Evolutionary conservation across 1,140 invertebrate species (phyloP).

Genomic region (Pomacea maculata): DNA sequence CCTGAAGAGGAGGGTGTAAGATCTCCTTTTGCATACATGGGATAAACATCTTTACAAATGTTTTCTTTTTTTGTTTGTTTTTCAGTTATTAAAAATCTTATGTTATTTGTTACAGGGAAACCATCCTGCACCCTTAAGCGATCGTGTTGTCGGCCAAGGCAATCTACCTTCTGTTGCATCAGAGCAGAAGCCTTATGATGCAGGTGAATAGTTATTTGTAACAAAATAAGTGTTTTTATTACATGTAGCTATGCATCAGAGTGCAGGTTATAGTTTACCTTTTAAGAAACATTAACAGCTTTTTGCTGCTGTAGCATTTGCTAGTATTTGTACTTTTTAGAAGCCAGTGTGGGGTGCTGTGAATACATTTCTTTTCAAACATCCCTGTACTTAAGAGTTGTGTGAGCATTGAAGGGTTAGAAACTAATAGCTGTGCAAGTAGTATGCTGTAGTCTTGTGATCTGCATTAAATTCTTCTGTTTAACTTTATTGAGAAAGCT

Average conservation of each 20-base stretch:
- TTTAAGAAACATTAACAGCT: neutral
- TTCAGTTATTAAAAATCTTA: neutral
- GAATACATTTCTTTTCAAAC: too few relatives aligned
- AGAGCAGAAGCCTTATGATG: slow-evolving; percentile 11
- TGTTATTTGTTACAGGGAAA: slow-evolving; percentile 7
- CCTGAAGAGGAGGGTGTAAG: too few relatives aligned
- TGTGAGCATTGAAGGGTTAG: too few relatives aligned
- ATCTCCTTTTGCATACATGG: too few relatives aligned
- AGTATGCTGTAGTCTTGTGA: too few relatives aligned
- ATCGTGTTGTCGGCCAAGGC: neutral
- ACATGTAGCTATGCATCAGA: neutral
- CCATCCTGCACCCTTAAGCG: slow-evolving; percentile 6
- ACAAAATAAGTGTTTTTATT: neutral
- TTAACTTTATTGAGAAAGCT: too few relatives aligned
- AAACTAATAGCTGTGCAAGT: too few relatives aligned
- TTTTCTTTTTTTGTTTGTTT: neutral
- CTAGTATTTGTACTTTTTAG: neutral
- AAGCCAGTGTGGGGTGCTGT: too few relatives aligned
- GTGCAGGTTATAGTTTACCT: slow-evolving; percentile 12
- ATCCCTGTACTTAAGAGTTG: too few relatives aligned
- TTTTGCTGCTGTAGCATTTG: neutral
- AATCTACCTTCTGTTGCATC: slow-evolving; percentile 10
- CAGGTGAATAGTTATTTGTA: neutral
- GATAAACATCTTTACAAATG: neutral
- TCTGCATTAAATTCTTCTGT: too few relatives aligned